Percentiles rank a stretch among this genome's conserved stretches.
phyloP scores from a whole-genome alignment of 2,888 invertebrate species.

The Yponomeuta plumbellus region DNA sequence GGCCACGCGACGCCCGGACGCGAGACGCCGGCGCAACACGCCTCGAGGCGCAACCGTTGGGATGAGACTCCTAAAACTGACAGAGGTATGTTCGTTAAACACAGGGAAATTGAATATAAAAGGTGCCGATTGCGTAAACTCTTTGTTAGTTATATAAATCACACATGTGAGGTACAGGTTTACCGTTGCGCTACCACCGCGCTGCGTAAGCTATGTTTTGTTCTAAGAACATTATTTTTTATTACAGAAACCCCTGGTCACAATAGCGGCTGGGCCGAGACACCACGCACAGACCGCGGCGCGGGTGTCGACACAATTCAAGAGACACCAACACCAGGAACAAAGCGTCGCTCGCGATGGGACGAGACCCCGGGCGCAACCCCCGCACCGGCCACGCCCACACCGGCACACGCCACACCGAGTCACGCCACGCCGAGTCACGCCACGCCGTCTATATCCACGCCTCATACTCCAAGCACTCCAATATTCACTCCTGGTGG shows the following conservation, averaged over 20 bases:
- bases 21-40: slow-evolving; percentile 86
- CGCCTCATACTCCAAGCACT: slow-evolving; percentile 74
- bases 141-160: too few species aligned
- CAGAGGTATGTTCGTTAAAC: slow-evolving; percentile 72
- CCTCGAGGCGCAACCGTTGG: slow-evolving; percentile 96
- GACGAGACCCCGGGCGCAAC: slow-evolving; percentile 96
- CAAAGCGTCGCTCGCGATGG: slow-evolving; percentile 98
- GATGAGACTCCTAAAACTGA: slow-evolving; percentile 99
- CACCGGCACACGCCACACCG: slow-evolving; percentile 83
- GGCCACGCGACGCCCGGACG: slow-evolving; percentile 89
- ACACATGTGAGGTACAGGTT: neutral
- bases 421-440: slow-evolving; percentile 84
- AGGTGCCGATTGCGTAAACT: neutral
- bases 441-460: slow-evolving; percentile 82
- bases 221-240: too few species aligned
- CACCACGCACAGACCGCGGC: slow-evolving; percentile 95
- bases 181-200: too few species aligned
- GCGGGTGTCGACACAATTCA: slow-evolving; percentile 86
- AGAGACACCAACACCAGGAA: slow-evolving; percentile 96
- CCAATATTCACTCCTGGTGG: slow-evolving; percentile 88
- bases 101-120: neutral
- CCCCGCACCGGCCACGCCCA: slow-evolving; percentile 84
- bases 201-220: too few species aligned
- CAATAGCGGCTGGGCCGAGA: slow-evolving; percentile 99
- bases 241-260: slow-evolving; percentile 93